phyloP scores from a whole-genome alignment of 1,140 invertebrate species.

The Mya arenaria region DNA sequence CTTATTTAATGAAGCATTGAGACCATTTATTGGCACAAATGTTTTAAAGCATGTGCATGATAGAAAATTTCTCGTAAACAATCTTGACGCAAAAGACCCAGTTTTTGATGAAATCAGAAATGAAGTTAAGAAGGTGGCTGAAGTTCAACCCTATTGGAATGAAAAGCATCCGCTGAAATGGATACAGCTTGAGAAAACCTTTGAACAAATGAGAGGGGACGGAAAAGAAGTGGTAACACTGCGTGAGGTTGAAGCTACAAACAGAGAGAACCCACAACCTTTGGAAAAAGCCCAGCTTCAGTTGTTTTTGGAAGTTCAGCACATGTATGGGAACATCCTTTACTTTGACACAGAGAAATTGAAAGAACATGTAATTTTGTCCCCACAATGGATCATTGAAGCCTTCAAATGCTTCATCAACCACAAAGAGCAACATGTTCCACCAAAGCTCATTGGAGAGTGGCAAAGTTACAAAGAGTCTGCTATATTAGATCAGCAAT shows the following conservation, averaged over 20 bases:
- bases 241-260: background rate
- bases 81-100: background rate
- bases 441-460: background rate
- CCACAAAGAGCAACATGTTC: constrained; percentile 1
- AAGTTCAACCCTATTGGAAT: constrained; percentile 12
- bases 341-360: constrained; percentile 26
- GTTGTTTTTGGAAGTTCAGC: constrained; percentile 21
- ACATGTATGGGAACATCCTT: constrained; percentile 17
- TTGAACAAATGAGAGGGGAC: background rate
- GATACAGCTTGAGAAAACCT: constrained; percentile 18
- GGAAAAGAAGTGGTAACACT: constrained; percentile 29
- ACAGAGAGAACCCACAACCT: background rate
- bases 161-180: constrained; percentile 10
- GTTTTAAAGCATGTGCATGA: background rate
- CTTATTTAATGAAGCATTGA: constrained; percentile 34
- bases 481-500: constrained; percentile 4
- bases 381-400: constrained; percentile 47
- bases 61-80: constrained; percentile 26
- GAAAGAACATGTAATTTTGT: background rate
- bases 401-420: constrained; percentile 29
- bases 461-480: constrained; percentile 13
- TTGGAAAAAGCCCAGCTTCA: background rate
- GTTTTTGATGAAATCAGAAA: constrained; percentile 1
- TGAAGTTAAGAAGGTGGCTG: background rate
- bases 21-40: background rate